Conservation (phyloP, 2,113 vertebrate species). For the Poecile atricapillus region DNA sequence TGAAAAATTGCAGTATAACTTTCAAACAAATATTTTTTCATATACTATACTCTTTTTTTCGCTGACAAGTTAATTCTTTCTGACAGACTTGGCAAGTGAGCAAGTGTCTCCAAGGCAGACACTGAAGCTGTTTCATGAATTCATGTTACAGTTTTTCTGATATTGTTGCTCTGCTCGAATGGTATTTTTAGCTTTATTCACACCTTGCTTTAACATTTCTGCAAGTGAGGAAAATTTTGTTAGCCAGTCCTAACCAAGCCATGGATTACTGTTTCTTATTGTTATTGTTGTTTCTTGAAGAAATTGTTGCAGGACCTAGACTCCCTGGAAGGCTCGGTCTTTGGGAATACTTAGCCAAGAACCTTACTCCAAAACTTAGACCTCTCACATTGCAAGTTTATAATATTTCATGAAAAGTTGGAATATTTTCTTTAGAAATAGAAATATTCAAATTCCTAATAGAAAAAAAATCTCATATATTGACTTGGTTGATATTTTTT, state of each 20-base stretch:
- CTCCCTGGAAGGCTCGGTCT: background rate
- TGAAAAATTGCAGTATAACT: slow-evolving; percentile 12
- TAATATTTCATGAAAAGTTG: background rate
- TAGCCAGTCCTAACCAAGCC: background rate
- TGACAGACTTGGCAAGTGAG: slow-evolving; percentile 55
- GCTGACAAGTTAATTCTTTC: slow-evolving; percentile 50
- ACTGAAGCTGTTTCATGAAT: slow-evolving; percentile 14
- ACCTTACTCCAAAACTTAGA: background rate
- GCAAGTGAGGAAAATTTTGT: background rate
- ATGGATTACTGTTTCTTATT: background rate
- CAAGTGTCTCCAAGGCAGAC: slow-evolving; percentile 44
- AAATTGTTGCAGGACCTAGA: background rate
- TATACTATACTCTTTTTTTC: background rate
- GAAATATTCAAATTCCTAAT: background rate
- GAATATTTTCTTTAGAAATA: background rate
- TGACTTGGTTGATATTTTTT: background rate
- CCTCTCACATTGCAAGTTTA: background rate
- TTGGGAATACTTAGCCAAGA: background rate
- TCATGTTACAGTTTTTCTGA: slow-evolving; percentile 21
- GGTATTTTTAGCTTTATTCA: slow-evolving; percentile 36
- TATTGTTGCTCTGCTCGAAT: background rate
- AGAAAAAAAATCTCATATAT: background rate
- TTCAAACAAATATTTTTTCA: slow-evolving; percentile 45
- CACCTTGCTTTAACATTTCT: slow-evolving; percentile 12
- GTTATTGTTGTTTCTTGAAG: background rate